Evolutionary conservation across 2,888 invertebrate genomes (phyloP).

Genomic region (Sycophila texana): DNA sequence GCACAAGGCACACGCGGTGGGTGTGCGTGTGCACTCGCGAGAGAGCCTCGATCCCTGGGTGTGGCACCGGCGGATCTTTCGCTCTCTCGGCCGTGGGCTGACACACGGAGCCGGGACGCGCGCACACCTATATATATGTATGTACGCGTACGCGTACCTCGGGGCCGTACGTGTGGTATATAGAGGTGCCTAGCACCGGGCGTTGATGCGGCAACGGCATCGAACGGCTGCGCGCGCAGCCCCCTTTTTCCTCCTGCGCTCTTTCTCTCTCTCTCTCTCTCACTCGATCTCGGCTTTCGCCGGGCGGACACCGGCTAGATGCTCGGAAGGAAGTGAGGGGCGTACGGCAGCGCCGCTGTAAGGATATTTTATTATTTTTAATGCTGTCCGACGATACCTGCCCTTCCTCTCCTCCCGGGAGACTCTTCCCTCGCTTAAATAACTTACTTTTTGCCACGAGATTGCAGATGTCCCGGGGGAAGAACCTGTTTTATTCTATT

Average conservation of each 20-base stretch:
- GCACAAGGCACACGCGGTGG: conserved; percentile 18
- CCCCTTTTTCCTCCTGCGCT: conserved; percentile 46
- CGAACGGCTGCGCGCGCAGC: conserved; percentile 74
- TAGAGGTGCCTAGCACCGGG: not conserved
- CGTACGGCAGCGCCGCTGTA: too few relatives aligned
- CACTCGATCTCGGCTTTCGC: not conserved
- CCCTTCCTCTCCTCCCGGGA: too few relatives aligned
- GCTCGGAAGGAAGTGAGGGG: not conserved
- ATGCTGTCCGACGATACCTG: too few relatives aligned
- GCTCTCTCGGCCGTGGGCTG: conserved; percentile 27
- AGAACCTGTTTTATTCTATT: too few relatives aligned
- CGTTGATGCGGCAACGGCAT: conserved; percentile 71
- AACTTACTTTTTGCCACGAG: too few relatives aligned
- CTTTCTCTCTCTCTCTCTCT: too few relatives aligned
- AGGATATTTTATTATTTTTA: too few relatives aligned
- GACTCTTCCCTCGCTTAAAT: too few relatives aligned
- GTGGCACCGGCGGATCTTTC: conserved; percentile 49
- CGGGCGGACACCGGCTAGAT: not conserved
- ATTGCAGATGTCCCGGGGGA: too few relatives aligned
- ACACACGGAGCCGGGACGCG: conserved; percentile 21
- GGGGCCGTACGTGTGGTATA: not conserved
- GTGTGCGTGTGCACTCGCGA: not conserved
- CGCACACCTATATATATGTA: not conserved
- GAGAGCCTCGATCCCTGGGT: conserved; percentile 38
- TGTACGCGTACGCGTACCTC: not conserved